A percentile compares a stretch with the other conserved stretches of the same genome.
Conservation (phyloP, 2,888 invertebrate species). For the Hedychridium roseum region DNA sequence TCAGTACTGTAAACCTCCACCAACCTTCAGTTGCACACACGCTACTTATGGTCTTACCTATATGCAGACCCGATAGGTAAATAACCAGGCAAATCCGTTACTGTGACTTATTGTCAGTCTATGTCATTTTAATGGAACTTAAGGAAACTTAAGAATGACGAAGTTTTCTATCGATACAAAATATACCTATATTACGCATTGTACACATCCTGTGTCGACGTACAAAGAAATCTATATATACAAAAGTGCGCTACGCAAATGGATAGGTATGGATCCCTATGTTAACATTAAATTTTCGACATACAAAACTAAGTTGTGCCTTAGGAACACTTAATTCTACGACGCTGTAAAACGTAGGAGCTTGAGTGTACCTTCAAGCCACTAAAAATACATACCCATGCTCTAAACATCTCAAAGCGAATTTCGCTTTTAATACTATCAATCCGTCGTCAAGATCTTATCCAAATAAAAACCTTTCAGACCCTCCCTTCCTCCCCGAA, state of each 20-base stretch:
- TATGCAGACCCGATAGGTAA: no score
- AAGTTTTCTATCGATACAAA: background rate
- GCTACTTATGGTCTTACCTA: no score
- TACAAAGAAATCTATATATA: slow-evolving; percentile 26
- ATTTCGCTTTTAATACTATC: background rate
- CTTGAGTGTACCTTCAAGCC: slow-evolving; percentile 29
- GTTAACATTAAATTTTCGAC: slow-evolving; percentile 4
- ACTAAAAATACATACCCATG: slow-evolving; percentile 17
- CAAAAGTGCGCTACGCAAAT: slow-evolving; percentile 27
- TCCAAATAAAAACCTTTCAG: slow-evolving; percentile 10
- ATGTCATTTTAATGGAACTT: background rate
- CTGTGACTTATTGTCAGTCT: slow-evolving; percentile 2
- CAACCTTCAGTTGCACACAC: no score
- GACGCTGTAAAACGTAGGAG: slow-evolving; percentile 40
- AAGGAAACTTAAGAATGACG: no score
- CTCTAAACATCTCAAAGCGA: slow-evolving; percentile 4
- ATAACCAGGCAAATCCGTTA: no score
- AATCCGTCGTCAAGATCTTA: background rate
- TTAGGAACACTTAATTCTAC: slow-evolving; percentile 42
- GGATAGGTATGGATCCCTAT: slow-evolving; percentile 21
- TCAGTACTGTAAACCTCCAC: no score
- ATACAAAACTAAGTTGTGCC: slow-evolving; percentile 42
- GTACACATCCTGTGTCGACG: background rate
- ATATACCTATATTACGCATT: background rate
- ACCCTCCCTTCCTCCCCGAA: background rate